These are phyloP conservation scores for Columba livia DNA, from an alignment of 2,113 vertebrate genomes.

Conservation along the genomic window DNA sequence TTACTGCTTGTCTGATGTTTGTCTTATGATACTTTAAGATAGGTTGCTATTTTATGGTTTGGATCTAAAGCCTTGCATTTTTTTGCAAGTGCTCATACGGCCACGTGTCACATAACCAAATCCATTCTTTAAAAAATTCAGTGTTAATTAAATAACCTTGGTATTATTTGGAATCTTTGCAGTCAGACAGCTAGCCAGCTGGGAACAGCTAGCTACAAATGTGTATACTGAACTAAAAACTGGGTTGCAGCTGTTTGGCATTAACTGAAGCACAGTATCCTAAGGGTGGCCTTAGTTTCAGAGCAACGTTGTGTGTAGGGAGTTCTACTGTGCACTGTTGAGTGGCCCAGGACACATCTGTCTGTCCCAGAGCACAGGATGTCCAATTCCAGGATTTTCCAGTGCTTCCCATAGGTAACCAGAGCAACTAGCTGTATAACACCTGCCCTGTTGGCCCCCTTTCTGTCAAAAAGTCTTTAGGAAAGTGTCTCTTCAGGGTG, in stretches of 20 bases:
- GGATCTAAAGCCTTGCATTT: not conserved
- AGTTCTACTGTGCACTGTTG: not conserved
- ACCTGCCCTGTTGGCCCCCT: not conserved
- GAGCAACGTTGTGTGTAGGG: not conserved
- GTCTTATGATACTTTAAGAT: not conserved
- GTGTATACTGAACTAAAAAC: not conserved
- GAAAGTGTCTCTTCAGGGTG: not conserved
- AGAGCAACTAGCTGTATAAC: not conserved
- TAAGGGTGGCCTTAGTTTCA: not conserved
- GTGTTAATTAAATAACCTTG: not conserved
- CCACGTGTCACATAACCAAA: not conserved
- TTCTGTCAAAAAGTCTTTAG: not conserved
- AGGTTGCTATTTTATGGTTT: not conserved
- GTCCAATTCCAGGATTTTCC: not conserved
- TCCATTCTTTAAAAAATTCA: not conserved
- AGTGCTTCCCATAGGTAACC: not conserved
- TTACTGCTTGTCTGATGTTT: not conserved
- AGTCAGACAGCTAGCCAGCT: not conserved
- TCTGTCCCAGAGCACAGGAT: not conserved
- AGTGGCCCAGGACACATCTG: not conserved
- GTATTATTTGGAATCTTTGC: not conserved
- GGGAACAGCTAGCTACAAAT: not conserved
- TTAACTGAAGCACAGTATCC: not conserved
- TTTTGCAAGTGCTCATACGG: not conserved
- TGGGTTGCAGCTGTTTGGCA: not conserved